These are phyloP conservation scores for Laticauda laticaudata DNA, from an alignment of 2,113 vertebrate species.

Conservation along the genomic window DNA sequence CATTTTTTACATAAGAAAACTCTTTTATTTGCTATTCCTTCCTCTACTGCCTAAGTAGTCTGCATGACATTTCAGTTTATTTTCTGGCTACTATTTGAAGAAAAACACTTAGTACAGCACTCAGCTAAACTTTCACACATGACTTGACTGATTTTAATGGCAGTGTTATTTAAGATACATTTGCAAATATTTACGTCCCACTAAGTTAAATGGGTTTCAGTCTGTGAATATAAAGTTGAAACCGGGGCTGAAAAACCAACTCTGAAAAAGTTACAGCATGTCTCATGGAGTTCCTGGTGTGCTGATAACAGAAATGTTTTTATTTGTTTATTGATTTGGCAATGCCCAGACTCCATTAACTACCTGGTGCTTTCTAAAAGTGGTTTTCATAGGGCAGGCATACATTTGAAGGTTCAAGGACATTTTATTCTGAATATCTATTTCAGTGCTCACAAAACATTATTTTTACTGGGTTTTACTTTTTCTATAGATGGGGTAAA, in stretches of 20 bases:
- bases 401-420: slow-evolving; percentile 1
- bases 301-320: neutral
- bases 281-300: neutral
- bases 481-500: neutral
- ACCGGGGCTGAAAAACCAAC: neutral
- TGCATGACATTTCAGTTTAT: neutral
- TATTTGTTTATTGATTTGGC: slow-evolving; percentile 4
- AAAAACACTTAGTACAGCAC: neutral
- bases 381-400: neutral
- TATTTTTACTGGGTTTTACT: neutral
- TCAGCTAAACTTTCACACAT: slow-evolving; percentile 5
- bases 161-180: slow-evolving; percentile 1
- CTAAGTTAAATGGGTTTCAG: slow-evolving; percentile 8
- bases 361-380: neutral
- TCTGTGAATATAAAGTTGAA: neutral
- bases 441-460: neutral
- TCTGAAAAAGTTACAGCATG: neutral
- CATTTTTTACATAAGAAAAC: neutral
- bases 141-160: neutral
- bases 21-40: neutral
- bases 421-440: neutral
- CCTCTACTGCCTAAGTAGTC: too few relatives aligned
- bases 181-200: neutral
- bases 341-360: slow-evolving; percentile 2
- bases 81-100: neutral